Base-by-base conservation (phyloP, 2,888 invertebrate genomes). In the Pammene fasciana region DNA sequence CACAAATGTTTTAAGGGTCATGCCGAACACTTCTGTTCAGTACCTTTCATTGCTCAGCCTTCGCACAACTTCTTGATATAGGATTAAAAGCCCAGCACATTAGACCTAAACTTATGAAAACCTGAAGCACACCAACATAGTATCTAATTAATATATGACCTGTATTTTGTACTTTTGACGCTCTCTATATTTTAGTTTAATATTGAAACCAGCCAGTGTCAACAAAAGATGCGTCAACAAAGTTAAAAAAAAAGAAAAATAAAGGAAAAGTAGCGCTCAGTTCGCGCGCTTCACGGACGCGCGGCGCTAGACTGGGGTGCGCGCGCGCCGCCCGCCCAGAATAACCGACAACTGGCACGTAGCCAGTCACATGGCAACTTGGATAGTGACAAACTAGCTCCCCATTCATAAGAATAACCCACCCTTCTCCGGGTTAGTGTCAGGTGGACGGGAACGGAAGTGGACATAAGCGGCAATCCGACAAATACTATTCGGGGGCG, bases 321-420 rank as follows among this genome's bases (percentile, higher is more conserved):
- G 87, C 86, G 80, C 82, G 85, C 87, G 89, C 86, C 88, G 84
- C 85, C 85, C 85, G 85, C 88, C 86, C 84, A 86, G 86, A 92
- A 92, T 92, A 91, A 77, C 79, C 74, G 70, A 72, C 54, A 71
- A 68, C 84, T 91, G 91, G 92, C 90, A 81, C 41, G 41, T 64
- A 73, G 86, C 92, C 92, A 91, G 87, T 82, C 81, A 75, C 78
- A 83, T 77, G 78, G 79, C 76, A 81, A 60, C 59, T 70, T 70
- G 60, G 70, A 60, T 78, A 75, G 78, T 75, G 76, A 75, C 73
- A 79, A 68, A 70, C 54, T 81, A 78, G 83, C 82, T 80, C 81
- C 85, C 85, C 92, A 92, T 92, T 92, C 91, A 91, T 87, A 86
- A 87, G 78, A 75, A 71, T 34, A 72, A 73, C 68, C 76, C 65